Conservation (phyloP, 2,113 vertebrate genomes). For the Erythrolamprus reginae region DNA sequence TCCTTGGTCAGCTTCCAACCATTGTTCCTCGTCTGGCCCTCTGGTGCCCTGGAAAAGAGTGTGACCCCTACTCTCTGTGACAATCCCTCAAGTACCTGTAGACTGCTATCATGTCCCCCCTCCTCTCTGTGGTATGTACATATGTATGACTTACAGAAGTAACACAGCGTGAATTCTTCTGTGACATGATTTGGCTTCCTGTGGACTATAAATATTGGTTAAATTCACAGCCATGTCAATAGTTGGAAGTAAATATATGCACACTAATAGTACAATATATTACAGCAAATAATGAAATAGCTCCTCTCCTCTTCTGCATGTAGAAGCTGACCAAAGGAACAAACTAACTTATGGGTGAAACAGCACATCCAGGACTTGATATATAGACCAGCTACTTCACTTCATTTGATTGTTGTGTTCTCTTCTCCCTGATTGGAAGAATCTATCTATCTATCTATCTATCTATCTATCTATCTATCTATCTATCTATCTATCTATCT, state of each 20-base stretch:
- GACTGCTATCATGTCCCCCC: too few species aligned
- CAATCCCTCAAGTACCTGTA: too few species aligned
- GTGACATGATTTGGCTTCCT: not conserved
- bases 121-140: too few species aligned
- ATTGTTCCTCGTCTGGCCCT: too few species aligned
- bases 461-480: too few species aligned
- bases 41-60: too few species aligned
- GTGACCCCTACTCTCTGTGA: too few species aligned
- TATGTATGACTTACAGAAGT: too few species aligned
- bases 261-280: not conserved
- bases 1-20: too few species aligned
- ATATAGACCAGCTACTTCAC: not conserved
- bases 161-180: too few species aligned
- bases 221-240: not conserved
- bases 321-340: not conserved
- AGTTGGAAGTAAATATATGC: not conserved
- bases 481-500: too few species aligned
- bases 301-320: not conserved
- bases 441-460: too few species aligned
- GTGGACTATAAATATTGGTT: not conserved
- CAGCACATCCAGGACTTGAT: not conserved
- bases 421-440: not conserved
- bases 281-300: not conserved
- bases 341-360: not conserved
- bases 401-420: not conserved